A percentile compares a stretch with the other conserved stretches of the same genome.
Conservation (phyloP, 2,888 invertebrate genomes). For the Glomeris marginata region DNA sequence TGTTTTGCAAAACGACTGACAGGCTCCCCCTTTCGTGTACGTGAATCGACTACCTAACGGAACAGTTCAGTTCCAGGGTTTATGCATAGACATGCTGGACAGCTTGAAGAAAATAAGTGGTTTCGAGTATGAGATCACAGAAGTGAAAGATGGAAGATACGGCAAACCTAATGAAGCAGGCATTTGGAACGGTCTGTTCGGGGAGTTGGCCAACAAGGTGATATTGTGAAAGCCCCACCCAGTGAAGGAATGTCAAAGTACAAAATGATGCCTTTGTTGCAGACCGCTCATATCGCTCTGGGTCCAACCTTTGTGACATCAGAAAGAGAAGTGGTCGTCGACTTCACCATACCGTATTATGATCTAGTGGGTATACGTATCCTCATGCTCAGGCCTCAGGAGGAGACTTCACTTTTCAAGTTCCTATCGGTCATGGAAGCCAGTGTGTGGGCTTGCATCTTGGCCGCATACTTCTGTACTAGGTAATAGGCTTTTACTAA, state of each 20-base stretch:
- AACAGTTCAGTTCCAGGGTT: slow-evolving; percentile 44
- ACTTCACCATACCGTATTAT: slow-evolving; percentile 96
- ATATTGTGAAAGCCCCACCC: slow-evolving; percentile 23
- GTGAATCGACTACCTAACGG: slow-evolving; percentile 24
- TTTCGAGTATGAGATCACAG: slow-evolving; percentile 78
- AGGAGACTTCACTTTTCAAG: slow-evolving; percentile 85
- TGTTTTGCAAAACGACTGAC: slow-evolving; percentile 12
- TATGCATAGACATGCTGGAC: slow-evolving; percentile 86
- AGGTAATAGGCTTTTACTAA: slow-evolving; percentile 41
- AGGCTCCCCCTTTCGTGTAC: slow-evolving; percentile 39
- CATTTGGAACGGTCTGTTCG: slow-evolving; percentile 66
- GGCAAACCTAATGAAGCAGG: slow-evolving; percentile 78
- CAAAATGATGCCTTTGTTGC: slow-evolving; percentile 13
- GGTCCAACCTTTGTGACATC: slow-evolving; percentile 95
- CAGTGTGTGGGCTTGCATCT: slow-evolving; percentile 91
- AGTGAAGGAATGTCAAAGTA: slow-evolving; percentile 4
- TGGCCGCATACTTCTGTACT: slow-evolving; percentile 88
- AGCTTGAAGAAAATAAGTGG: slow-evolving; percentile 67
- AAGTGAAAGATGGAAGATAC: slow-evolving; percentile 64
- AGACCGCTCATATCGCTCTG: slow-evolving; percentile 80
- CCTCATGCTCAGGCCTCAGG: slow-evolving; percentile 77
- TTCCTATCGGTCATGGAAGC: slow-evolving; percentile 91
- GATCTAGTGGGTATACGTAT: slow-evolving; percentile 95
- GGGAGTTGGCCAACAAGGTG: slow-evolving; percentile 58
- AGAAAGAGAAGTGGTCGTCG: slow-evolving; percentile 88